phyloP scores from a whole-genome alignment of 2,797 vertebrate genomes.

The Corythornis leucogaster region DNA sequence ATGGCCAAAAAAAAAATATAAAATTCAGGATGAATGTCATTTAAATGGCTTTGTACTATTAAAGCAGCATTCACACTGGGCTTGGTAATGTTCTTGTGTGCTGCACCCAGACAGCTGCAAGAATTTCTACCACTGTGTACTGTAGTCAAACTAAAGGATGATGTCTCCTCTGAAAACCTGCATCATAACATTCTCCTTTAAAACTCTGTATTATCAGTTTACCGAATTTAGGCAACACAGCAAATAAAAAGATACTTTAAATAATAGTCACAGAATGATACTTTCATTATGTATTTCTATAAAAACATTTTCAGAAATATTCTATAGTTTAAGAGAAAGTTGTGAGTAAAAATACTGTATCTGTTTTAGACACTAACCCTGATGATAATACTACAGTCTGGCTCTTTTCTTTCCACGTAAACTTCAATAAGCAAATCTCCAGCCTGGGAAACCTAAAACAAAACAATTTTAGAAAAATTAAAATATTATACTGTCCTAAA shows the following conservation, averaged over 20 bases:
- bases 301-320: neutral
- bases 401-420: conserved; percentile 90
- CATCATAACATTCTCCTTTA: neutral
- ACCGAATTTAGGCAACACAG: neutral
- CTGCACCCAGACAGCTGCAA: neutral
- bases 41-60: neutral
- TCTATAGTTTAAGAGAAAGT: neutral
- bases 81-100: neutral
- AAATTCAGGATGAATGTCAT: neutral
- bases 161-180: neutral
- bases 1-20: neutral
- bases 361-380: conserved; percentile 81
- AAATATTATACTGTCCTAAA: neutral
- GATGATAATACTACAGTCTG: conserved; percentile 92
- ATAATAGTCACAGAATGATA: neutral
- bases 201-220: neutral
- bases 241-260: neutral
- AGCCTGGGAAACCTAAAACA: conserved; percentile 89
- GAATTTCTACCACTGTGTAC: neutral
- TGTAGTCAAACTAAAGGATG: neutral
- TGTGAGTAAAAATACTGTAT: neutral
- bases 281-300: neutral
- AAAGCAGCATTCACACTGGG: neutral
- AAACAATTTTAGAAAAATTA: neutral
- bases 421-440: conserved; percentile 96